Base-by-base conservation (phyloP, 2,113 vertebrate species). In the Xiphophorus hellerii region DNA sequence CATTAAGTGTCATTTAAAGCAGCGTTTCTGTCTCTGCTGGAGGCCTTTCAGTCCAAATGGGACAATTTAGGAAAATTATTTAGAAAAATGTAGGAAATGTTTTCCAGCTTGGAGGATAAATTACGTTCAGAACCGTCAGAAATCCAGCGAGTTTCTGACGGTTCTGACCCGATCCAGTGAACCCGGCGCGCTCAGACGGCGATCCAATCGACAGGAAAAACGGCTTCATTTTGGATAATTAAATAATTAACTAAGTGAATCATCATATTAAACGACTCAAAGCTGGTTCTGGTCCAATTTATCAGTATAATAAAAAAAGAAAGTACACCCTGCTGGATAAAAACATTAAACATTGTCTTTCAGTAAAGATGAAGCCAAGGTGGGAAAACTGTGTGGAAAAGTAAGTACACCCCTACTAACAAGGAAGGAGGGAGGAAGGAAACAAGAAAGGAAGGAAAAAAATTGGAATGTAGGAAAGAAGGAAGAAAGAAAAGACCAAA, bases 1-100 rank as follows among this genome's bases (percentile, higher is more conserved):
- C 69, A 87, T 81, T 68, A 77, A 76, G 76, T 71, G 72, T 74
- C 31, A 84, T 80, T 85, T 51, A 76, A 78, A 87, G 65, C 60
- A 3, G 68, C 51, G 25, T 62, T 61, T 69, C 54, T 29, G 73
- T 60, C 76, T 71, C 76, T 60, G 64, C 71, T 69, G 63, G 76
- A 69, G 44, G 30, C 65, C 28, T 66, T 80, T 83, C 33, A 17
- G 66, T 20, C 33, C 70, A 80, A 83, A 77, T 76, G 62, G 83
- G 66, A 42, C 54, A 61, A 37, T 37, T 37, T 37, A 37, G 10
- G 35, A 37, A 37, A 37, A 37, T 37, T 37, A 37, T 37, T 37
- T 37, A 37, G 35, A 8, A 37, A 81, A 74, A 75, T 80, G 74
- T 80, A 68, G 81, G 27, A 83, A 83, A 80, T 78, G 25, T 69